Conservation (phyloP, 2,888 invertebrate genomes). For the Gastrophysa polygoni region DNA sequence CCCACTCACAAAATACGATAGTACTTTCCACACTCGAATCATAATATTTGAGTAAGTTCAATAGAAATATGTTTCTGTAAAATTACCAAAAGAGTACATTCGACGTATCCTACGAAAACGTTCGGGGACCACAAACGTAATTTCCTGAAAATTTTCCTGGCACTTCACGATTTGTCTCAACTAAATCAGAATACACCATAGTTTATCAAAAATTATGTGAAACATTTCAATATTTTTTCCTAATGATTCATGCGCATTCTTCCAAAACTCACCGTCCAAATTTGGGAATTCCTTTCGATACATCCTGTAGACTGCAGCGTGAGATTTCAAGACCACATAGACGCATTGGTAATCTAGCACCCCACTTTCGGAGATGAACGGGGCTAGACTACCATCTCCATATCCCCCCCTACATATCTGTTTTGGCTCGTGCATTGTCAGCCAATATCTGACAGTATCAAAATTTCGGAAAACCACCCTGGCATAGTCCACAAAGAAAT, state of each 20-base stretch:
- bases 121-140: no score
- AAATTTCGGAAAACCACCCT: conserved; percentile 61
- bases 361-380: conserved; percentile 60
- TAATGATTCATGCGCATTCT: no score
- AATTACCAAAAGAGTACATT: no score
- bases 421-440: conserved; percentile 63
- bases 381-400: conserved; percentile 55
- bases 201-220: not conserved
- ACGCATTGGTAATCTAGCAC: conserved; percentile 66
- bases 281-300: conserved; percentile 9
- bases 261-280: conserved; percentile 12
- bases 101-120: no score
- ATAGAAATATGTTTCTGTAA: no score
- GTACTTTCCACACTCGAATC: no score
- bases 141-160: no score
- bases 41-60: no score
- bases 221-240: not conserved
- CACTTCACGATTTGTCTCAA: no score
- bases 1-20: no score
- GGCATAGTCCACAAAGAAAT: conserved; percentile 66
- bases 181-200: no score
- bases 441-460: conserved; percentile 61
- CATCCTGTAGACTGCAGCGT: conserved; percentile 64
- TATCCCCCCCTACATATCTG: conserved; percentile 48
- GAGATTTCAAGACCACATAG: conserved; percentile 67